These are phyloP conservation scores for Lumbricus terrestris DNA, from an alignment of 2,888 invertebrate genomes.

Conservation along the genomic window DNA sequence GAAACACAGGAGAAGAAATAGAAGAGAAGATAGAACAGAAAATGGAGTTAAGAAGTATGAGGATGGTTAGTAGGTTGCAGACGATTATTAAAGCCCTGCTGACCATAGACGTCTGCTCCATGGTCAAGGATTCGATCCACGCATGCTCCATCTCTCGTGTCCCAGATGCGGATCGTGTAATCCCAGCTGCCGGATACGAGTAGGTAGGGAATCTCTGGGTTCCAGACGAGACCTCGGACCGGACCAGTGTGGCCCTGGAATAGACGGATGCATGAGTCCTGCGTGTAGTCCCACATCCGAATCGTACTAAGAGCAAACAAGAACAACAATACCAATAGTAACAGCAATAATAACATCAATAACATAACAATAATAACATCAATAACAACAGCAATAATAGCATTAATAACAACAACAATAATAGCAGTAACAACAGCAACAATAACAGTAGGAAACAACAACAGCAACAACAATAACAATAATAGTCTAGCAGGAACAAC, in stretches of 20 bases:
- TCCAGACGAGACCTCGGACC: slow-evolving; percentile 60
- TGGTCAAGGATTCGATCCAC: slow-evolving; percentile 58
- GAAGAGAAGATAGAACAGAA: background rate
- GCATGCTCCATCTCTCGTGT: slow-evolving; percentile 57
- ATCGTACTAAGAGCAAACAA: slow-evolving; percentile 35
- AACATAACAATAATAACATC: too few species aligned
- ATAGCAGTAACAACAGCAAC: too few species aligned
- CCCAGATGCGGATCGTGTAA: slow-evolving; percentile 59
- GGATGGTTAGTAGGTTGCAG: background rate
- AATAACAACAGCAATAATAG: too few species aligned
- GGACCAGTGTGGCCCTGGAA: slow-evolving; percentile 58
- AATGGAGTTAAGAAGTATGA: background rate
- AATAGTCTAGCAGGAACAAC: too few species aligned
- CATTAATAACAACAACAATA: too few species aligned
- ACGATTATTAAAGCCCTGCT: background rate
- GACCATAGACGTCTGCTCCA: slow-evolving; percentile 62
- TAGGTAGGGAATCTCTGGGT: slow-evolving; percentile 59
- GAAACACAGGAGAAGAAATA: too few species aligned
- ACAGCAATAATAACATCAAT: background rate
- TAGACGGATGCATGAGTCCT: slow-evolving; percentile 53
- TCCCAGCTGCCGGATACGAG: slow-evolving; percentile 61
- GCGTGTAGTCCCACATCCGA: slow-evolving; percentile 59
- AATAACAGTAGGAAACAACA: too few species aligned
- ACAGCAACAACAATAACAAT: too few species aligned
- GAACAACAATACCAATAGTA: background rate